phyloP scores from a whole-genome alignment of 1,140 invertebrate species.

The Chironomus tepperi region DNA sequence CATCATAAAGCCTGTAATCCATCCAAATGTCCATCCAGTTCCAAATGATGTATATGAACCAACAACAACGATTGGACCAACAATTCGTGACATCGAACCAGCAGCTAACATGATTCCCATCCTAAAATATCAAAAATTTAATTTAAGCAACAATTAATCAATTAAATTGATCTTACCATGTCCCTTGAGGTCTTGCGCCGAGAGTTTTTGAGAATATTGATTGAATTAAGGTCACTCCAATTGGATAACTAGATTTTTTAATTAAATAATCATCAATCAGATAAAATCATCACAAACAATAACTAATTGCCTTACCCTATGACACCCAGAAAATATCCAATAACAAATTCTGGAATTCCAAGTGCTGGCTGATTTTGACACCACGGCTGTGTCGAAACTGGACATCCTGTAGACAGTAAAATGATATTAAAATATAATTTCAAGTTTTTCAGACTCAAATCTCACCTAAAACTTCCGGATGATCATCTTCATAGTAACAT shows the following conservation, averaged over 20 bases:
- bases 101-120: slow-evolving; percentile 75
- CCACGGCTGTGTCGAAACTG: slow-evolving; percentile 70
- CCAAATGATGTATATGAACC: slow-evolving; percentile 69
- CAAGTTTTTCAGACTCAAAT: neutral
- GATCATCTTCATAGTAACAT: slow-evolving; percentile 31
- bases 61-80: slow-evolving; percentile 78
- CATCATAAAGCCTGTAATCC: slow-evolving; percentile 60
- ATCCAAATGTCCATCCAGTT: slow-evolving; percentile 67
- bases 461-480: slow-evolving; percentile 43
- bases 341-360: slow-evolving; percentile 62
- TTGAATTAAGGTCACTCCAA: slow-evolving; percentile 75
- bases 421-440: too few relatives aligned
- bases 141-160: neutral
- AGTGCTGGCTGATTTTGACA: slow-evolving; percentile 53
- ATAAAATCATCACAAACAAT: neutral
- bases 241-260: slow-evolving; percentile 63
- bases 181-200: slow-evolving; percentile 74
- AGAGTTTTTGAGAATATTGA: slow-evolving; percentile 83
- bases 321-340: slow-evolving; percentile 49
- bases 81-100: slow-evolving; percentile 69
- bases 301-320: neutral
- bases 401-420: slow-evolving; percentile 50
- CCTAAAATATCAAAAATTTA: neutral
- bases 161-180: slow-evolving; percentile 50
- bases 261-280: neutral